Evolutionary conservation across 37 sponge, comb jelly and placozoan species (phyloP).

Genomic region (Mnemiopsis leidyi): DNA sequence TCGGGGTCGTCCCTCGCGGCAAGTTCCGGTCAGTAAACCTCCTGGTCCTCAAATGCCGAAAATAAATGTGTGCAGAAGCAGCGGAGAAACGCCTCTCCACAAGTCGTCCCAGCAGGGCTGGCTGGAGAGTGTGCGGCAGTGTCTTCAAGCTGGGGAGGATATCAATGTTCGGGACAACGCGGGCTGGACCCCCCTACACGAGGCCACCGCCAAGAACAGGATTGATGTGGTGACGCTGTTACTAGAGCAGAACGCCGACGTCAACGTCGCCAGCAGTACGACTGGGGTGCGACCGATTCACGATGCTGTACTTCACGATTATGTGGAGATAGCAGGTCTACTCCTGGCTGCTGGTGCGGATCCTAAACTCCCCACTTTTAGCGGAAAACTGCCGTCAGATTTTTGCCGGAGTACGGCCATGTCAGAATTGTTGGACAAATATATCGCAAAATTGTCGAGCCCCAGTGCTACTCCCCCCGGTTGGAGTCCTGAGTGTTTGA

Average conservation of each 20-base stretch:
- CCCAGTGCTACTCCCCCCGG: neutral
- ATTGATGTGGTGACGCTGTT: constrained; percentile 33
- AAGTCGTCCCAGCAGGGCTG: constrained; percentile 29
- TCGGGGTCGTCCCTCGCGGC: neutral
- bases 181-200: constrained; percentile 62
- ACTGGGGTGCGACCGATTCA: constrained; percentile 41
- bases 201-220: constrained; percentile 59
- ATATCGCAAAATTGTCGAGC: neutral
- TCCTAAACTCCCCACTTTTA: constrained; percentile 55
- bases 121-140: neutral
- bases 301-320: constrained; percentile 27
- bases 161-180: constrained; percentile 54
- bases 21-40: neutral
- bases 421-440: neutral
- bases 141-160: constrained; percentile 50
- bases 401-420: neutral
- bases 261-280: constrained; percentile 21
- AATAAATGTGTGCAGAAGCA: constrained; percentile 25
- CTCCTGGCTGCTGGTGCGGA: constrained; percentile 49
- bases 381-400: constrained; percentile 4
- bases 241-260: constrained; percentile 5
- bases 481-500: neutral
- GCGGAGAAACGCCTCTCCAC: constrained; percentile 56
- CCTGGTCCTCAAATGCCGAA: neutral
- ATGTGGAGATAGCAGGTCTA: neutral